Evolutionary conservation across 2,797 vertebrate species (phyloP).

Genomic region (Discoglossus pictus): DNA sequence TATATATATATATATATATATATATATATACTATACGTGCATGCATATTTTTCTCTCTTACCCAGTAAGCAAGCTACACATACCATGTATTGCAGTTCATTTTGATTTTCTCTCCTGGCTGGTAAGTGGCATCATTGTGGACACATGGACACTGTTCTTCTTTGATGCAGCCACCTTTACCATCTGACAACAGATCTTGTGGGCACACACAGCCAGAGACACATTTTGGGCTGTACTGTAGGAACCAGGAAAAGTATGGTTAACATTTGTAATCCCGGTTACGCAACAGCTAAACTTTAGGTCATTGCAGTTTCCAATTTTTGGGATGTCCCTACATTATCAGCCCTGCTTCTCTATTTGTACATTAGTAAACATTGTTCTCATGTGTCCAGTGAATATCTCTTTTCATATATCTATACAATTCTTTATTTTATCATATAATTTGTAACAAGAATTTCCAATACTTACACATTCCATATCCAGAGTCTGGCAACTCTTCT

Average conservation of each 20-base stretch:
- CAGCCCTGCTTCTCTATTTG: not conserved
- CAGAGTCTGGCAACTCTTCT: constrained; percentile 83
- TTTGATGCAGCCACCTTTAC: constrained; percentile 73
- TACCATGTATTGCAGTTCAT: constrained; percentile 90
- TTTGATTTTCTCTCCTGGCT: constrained; percentile 73
- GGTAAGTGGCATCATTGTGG: constrained; percentile 79
- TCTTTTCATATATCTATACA: too few species aligned
- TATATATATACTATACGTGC: too few species aligned
- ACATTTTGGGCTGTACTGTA: constrained; percentile 79
- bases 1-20: too few species aligned
- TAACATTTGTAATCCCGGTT: not conserved
- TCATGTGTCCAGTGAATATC: too few species aligned
- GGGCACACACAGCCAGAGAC: constrained; percentile 86
- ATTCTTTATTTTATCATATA: too few species aligned
- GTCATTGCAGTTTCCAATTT: too few species aligned
- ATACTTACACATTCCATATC: constrained; percentile 86
- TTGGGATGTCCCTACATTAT: too few species aligned
- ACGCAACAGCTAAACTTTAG: too few species aligned
- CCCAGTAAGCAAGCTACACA: too few species aligned
- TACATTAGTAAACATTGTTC: too few species aligned
- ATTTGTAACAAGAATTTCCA: too few species aligned
- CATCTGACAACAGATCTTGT: constrained; percentile 73
- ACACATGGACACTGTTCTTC: constrained; percentile 78
- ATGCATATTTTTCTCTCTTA: not conserved
- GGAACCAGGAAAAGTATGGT: constrained; percentile 37